A percentile compares a stretch with the other conserved stretches of the same genome.
phyloP scores from a whole-genome alignment of 2,888 invertebrate species.

The Ectemnius cavifrons region DNA sequence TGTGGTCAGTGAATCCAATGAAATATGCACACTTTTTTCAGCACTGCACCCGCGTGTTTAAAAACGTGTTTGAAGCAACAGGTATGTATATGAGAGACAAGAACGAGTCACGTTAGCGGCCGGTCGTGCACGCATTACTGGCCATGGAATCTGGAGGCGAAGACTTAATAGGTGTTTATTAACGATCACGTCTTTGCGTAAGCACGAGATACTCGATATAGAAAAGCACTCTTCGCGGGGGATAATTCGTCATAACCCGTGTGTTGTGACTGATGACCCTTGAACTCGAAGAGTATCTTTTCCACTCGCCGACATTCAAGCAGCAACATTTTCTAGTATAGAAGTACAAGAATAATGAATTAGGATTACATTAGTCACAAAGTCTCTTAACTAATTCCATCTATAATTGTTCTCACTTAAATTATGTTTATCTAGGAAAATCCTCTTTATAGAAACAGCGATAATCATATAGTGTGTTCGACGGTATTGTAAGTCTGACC shows the following conservation, averaged over 20 bases:
- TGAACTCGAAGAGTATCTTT: conserved; percentile 23
- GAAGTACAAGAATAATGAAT: too few species aligned
- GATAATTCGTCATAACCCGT: conserved; percentile 41
- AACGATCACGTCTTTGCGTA: conserved; percentile 1
- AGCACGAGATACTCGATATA: conserved; percentile 9
- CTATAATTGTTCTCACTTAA: too few species aligned
- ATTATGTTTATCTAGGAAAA: too few species aligned
- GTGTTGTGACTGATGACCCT: conserved; percentile 41
- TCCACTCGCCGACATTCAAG: too few species aligned
- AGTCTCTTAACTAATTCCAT: too few species aligned
- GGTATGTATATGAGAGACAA: conserved; percentile 21
- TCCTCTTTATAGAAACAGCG: too few species aligned
- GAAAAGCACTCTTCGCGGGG: conserved; percentile 46
- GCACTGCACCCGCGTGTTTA: background rate
- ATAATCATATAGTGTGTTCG: too few species aligned
- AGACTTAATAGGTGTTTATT: conserved; percentile 22
- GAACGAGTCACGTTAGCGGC: background rate
- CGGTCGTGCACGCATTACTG: background rate
- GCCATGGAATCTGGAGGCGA: background rate
- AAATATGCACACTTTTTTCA: background rate
- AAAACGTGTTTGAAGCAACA: conserved; percentile 29
- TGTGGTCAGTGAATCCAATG: too few species aligned
- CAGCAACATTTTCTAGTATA: too few species aligned
- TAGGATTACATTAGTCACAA: too few species aligned
- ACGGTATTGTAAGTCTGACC: too few species aligned